Base-by-base conservation (phyloP, 2,888 invertebrate species). In the Torymus tubicola region DNA sequence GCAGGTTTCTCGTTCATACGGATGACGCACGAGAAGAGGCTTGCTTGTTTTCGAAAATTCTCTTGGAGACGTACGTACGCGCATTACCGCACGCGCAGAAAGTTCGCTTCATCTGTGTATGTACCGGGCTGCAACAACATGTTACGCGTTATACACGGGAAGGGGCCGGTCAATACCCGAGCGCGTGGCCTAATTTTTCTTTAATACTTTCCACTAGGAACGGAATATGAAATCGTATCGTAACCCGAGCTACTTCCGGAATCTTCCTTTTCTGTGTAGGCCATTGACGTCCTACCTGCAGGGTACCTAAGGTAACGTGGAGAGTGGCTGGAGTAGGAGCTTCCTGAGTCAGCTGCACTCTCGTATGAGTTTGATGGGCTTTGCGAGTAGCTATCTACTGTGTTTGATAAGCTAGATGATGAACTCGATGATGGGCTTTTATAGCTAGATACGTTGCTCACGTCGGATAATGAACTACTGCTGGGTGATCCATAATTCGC, bases 211-310 rank as follows among this genome's bases (percentile, higher is more conserved):
- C 86, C 88, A 50, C 83, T 84, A 16, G 86, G 85, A 74, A 87
- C 86, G 2, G 90, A 91, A 65, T 91, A 91, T 16, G 90, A 90
- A 73, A 91, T 90, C 21, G 90, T 91, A 73, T 91, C 90, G 81
- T 91, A 91, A 75, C 87, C 87, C 5, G 85, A 83, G 61, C 83
- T 81, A 3, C 72, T 78, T 1, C 72, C 55, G 0, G 85, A 75
- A 11, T 87, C 85, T 14, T 55, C 68, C 24, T 60, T 84, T 12
- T 87, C 85, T 71, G 84, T 1, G 31, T 61, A 73, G 2, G 80
- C 18, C 8, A 71, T 84, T 8, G 85, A 84, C 14, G 86, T 83
- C 58, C 86, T 87, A 2, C 83, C 83, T 0, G 81, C 81, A 0
- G 87, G 77, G 60, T 88, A 88, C 4, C 85, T 84, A 3, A 87